These are phyloP conservation scores for Pseudorhombus dupliciocellatus DNA, from an alignment of 2,113 vertebrate genomes.

Conservation along the genomic window DNA sequence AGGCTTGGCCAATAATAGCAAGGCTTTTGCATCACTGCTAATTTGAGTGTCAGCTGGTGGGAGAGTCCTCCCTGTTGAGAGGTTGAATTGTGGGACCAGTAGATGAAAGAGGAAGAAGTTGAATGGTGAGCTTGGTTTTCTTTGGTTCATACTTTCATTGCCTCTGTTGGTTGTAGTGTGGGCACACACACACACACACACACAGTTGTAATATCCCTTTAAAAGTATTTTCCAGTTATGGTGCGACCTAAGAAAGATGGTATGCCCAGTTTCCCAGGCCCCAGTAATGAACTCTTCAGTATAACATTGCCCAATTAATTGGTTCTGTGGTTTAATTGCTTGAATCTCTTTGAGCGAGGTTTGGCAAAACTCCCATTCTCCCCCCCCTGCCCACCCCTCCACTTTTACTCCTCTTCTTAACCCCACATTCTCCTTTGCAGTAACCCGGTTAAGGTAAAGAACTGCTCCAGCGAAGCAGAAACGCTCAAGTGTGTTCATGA, in stretches of 20 bases:
- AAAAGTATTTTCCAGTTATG: slow-evolving; percentile 50
- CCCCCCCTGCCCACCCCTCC: slow-evolving; percentile 8
- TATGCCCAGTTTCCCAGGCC: slow-evolving; percentile 66
- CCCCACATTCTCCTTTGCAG: slow-evolving; percentile 47
- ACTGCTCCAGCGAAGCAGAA: slow-evolving; percentile 68
- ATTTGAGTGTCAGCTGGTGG: slow-evolving; percentile 74
- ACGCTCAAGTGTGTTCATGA: slow-evolving; percentile 55
- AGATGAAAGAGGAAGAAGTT: slow-evolving; percentile 64
- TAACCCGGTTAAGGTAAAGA: slow-evolving; percentile 55
- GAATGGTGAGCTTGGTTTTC: slow-evolving; percentile 60
- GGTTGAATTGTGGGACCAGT: slow-evolving; percentile 60
- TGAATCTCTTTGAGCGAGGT: slow-evolving; percentile 52
- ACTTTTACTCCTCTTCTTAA: slow-evolving; percentile 39
- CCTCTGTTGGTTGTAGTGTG: neutral
- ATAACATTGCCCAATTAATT: slow-evolving; percentile 69
- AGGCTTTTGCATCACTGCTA: slow-evolving; percentile 60
- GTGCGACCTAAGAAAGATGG: slow-evolving; percentile 45
- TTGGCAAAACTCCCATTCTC: slow-evolving; percentile 59
- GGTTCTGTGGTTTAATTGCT: slow-evolving; percentile 66
- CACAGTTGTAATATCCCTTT: slow-evolving; percentile 23
- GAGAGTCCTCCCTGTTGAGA: slow-evolving; percentile 63
- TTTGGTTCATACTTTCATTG: slow-evolving; percentile 50
- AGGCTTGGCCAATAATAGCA: slow-evolving; percentile 33
- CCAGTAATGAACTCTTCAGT: slow-evolving; percentile 68
- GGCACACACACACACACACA: slow-evolving; percentile 13